Evolutionary conservation across 2,113 vertebrate species (phyloP), one percentile per base, ranked within the genome.

Genomic region (Caranx ignobilis): DNA sequence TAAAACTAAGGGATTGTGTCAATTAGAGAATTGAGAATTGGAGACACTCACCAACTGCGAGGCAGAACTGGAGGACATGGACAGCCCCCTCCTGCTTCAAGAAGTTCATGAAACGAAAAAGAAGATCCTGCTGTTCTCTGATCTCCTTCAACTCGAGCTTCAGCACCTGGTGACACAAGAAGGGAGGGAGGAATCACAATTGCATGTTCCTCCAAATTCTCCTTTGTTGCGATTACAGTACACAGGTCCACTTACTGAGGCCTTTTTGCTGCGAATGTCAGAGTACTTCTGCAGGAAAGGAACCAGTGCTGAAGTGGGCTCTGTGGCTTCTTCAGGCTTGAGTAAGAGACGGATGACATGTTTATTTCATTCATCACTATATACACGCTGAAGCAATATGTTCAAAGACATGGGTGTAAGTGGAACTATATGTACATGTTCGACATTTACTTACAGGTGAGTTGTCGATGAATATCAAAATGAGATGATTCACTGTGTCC

Each of bases 51-150:
- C 98, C 98, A 43, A 99, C 97, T 56, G 97, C 94, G 63, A 99
- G 95, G 91, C 97, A 99, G 93, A 99, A 99, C 79, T 99, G 98
- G 67, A 99, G 94, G 43, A 99, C 97, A 0, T 99, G 97, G 39
- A 99, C 97, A 0, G 97, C 97, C 54, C 97, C 97, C 90, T 99
- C 97, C 90, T 98, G 97, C 85, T 99, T 99, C 81, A 99, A 90
- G 88, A 99, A 99, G 90, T 98, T 99, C 98, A 99, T 99, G 85
- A 99, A 99, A n/a, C 97, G 96, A 90, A 99, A 99, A 47, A 99
- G 96, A 87, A 99, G 96, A 81, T 99, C 98, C 88, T 99, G 98
- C 62, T 99, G 96, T 83, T 96, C 96, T 83, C 97, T 94, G 88
- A 99, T 98, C 93, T 99, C 97, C 88, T 97, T 98, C 76, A 99